Percentiles rank a stretch among this genome's conserved stretches.
Evolutionary conservation across 2,113 vertebrate genomes (phyloP).

Genomic region (Platanista minor): DNA sequence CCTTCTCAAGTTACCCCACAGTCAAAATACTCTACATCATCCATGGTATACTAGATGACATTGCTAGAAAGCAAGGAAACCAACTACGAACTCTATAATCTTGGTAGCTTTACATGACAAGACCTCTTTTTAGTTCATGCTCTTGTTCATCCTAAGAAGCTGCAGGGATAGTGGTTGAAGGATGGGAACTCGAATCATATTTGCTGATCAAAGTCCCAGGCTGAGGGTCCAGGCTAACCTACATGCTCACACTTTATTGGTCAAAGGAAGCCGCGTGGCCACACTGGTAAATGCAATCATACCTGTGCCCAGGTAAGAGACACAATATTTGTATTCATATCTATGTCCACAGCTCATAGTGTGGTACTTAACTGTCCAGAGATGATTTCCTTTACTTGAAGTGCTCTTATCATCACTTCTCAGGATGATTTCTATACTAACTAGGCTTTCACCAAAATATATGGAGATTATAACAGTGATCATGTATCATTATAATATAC

Average conservation of each 20-base stretch:
- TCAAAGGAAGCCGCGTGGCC: not conserved
- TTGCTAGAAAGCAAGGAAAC: not conserved
- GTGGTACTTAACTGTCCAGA: not conserved
- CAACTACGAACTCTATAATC: not conserved
- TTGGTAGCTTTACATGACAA: not conserved
- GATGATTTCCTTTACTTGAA: not conserved
- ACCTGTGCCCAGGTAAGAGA: not conserved
- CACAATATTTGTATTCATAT: not conserved
- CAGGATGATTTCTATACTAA: not conserved
- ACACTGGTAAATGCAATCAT: not conserved
- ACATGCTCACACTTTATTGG: rapidly evolving
- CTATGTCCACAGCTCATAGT: not conserved
- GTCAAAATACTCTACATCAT: not conserved
- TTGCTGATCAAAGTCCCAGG: not conserved
- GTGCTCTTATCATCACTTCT: not conserved
- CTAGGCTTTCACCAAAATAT: not conserved
- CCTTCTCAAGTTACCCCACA: not conserved
- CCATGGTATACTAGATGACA: not conserved
- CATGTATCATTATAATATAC: not conserved
- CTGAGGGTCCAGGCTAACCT: not conserved
- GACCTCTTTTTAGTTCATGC: not conserved
- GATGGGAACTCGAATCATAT: rapidly evolving
- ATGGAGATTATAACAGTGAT: not conserved
- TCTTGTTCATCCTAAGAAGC: too few species aligned
- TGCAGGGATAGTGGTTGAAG: not conserved